Evolutionary conservation across 1,140 invertebrate genomes (phyloP).

Genomic region (Bicyclus anynana): DNA sequence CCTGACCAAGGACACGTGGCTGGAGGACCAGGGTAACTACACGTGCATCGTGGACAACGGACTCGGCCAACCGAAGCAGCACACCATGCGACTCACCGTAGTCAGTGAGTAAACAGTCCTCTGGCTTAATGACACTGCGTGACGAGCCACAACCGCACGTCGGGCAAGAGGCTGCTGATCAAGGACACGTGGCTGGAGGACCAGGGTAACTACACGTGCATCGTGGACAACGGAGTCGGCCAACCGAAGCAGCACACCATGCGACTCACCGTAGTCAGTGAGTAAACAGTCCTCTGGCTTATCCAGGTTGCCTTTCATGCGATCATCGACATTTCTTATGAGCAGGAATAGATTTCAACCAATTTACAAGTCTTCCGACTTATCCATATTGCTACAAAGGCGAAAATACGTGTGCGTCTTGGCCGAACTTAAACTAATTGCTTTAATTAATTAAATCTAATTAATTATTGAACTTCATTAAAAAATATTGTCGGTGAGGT

Average conservation of each 20-base stretch:
- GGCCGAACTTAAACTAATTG: too few relatives aligned
- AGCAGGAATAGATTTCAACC: too few relatives aligned
- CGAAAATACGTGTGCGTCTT: too few relatives aligned
- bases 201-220: constrained; percentile 91
- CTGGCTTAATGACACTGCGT: too few relatives aligned
- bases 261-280: constrained; percentile 48
- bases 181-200: constrained; percentile 77
- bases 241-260: constrained; percentile 72
- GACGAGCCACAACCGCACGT: constrained; percentile 54
- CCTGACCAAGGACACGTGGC: constrained; percentile 44
- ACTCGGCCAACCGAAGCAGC: constrained; percentile 81
- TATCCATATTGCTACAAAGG: too few relatives aligned
- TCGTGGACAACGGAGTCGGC: constrained; percentile 91
- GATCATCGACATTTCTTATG: too few relatives aligned
- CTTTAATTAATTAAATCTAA: too few relatives aligned
- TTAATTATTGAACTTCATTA: too few relatives aligned
- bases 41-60: constrained; percentile 93
- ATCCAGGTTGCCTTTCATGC: too few relatives aligned
- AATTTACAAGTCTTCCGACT: too few relatives aligned
- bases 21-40: constrained; percentile 89
- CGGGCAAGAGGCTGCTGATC: constrained; percentile 55
- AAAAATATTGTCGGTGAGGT: too few relatives aligned
- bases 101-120: constrained; percentile 41
- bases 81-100: constrained; percentile 45
- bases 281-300: constrained; percentile 28